A percentile compares a stretch with the other conserved stretches of the same genome.
Evolutionary conservation across 2,113 vertebrate genomes (phyloP).

Genomic region (Menura novaehollandiae): DNA sequence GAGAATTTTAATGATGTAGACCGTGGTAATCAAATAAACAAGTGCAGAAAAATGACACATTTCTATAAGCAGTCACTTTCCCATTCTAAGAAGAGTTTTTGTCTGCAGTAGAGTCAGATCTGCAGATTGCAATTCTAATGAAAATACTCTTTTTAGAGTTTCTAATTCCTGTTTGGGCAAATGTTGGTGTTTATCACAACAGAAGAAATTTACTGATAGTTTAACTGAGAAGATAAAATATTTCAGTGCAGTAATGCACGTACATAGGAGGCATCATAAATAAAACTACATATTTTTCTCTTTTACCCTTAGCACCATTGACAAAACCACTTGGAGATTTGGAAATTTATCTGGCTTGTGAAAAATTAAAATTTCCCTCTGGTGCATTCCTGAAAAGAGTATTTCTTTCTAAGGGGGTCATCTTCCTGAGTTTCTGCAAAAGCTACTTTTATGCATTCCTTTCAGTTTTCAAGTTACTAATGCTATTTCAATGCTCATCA

Average conservation of each 20-base stretch:
- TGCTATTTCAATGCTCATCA: background rate
- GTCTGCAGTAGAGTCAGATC: background rate
- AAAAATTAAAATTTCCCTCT: background rate
- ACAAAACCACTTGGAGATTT: background rate
- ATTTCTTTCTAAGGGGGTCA: background rate
- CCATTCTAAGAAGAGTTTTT: background rate
- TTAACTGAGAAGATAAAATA: background rate
- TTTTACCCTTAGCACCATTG: background rate
- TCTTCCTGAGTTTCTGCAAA: background rate
- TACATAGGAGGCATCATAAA: background rate
- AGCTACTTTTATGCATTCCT: background rate
- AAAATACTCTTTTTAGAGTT: background rate
- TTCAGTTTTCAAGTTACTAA: background rate
- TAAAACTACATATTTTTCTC: background rate
- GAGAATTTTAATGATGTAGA: conserved; percentile 22
- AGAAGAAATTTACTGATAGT: background rate
- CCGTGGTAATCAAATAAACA: background rate
- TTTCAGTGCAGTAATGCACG: background rate
- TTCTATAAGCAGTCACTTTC: background rate
- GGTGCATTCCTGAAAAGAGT: background rate
- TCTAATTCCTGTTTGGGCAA: background rate
- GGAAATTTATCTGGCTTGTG: background rate
- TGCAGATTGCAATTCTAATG: background rate
- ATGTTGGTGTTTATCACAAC: conserved; percentile 9
- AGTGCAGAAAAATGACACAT: background rate